Evolutionary conservation across 2,113 vertebrate species (phyloP).

Genomic region (Ciconia stormi): DNA sequence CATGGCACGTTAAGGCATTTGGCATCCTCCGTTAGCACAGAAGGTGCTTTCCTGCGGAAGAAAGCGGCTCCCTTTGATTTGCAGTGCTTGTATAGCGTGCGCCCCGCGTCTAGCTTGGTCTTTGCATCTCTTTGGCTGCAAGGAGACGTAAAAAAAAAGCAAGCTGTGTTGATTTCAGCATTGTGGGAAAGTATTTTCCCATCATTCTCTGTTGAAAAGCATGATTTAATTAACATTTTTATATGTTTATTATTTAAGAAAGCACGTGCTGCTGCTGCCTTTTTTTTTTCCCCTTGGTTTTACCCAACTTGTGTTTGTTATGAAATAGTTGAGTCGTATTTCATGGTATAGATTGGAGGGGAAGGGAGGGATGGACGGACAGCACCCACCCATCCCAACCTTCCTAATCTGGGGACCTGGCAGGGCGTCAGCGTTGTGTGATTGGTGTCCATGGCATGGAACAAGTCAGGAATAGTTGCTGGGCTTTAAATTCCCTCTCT

Average conservation of each 20-base stretch:
- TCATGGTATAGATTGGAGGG: not conserved
- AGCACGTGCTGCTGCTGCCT: not conserved
- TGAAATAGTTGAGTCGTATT: not conserved
- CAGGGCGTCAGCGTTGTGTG: not conserved
- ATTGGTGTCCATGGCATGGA: not conserved
- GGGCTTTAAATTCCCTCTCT: not conserved
- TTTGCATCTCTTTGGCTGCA: not conserved
- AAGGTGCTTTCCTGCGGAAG: not conserved
- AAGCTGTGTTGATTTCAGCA: not conserved
- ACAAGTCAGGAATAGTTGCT: not conserved
- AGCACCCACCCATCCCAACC: not conserved
- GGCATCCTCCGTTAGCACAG: not conserved
- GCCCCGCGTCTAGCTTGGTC: not conserved
- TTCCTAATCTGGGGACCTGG: not conserved
- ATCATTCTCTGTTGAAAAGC: not conserved
- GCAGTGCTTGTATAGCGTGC: fast-evolving
- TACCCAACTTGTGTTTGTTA: slow-evolving; percentile 15
- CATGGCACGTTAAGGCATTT: not conserved
- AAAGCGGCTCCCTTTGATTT: not conserved
- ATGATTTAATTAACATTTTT: slow-evolving; percentile 52
- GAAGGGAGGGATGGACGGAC: not conserved
- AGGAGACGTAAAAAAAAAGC: not conserved
- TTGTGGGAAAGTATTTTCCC: slow-evolving; percentile 13
- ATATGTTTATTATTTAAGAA: slow-evolving; percentile 41
- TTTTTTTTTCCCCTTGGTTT: not conserved